Conservation (phyloP, 2,113 vertebrate species). For the Dunckerocampus dactyliophorus region DNA sequence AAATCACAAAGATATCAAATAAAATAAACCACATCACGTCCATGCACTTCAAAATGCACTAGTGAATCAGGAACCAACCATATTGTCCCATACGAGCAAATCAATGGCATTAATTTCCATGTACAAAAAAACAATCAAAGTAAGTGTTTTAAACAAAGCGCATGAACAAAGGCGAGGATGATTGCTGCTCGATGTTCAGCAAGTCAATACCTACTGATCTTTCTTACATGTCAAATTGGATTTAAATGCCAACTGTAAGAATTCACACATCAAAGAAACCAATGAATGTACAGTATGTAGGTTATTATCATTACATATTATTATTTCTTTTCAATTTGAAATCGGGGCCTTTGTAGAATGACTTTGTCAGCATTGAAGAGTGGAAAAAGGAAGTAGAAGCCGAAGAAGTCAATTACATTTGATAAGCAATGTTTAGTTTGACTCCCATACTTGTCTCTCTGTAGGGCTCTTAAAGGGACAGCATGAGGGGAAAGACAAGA, state of each 20-base stretch:
- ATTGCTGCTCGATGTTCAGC: constrained; percentile 16
- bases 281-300: not conserved
- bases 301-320: not conserved
- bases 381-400: constrained; percentile 88
- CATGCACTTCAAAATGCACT: constrained; percentile 50
- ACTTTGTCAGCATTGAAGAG: constrained; percentile 56
- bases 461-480: constrained; percentile 99
- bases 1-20: constrained; percentile 31
- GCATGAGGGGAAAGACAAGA: constrained; percentile 94
- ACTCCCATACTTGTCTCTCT: constrained; percentile 99
- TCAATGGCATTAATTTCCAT: not conserved
- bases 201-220: constrained; percentile 26
- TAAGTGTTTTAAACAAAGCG: constrained; percentile 4
- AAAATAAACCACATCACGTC: constrained; percentile 26
- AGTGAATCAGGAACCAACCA: constrained; percentile 40
- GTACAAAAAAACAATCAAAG: not conserved
- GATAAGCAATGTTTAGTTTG: constrained; percentile 99
- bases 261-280: constrained; percentile 11
- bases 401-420: constrained; percentile 99
- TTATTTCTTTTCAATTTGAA: not conserved
- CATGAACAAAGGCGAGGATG: constrained; percentile 16
- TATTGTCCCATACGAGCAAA: constrained; percentile 63
- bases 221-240: constrained; percentile 19
- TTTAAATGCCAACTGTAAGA: constrained; percentile 19
- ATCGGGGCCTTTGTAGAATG: constrained; percentile 1